These are phyloP conservation scores for Heteropelma amictum DNA, from an alignment of 2,888 invertebrate species.

Conservation along the genomic window DNA sequence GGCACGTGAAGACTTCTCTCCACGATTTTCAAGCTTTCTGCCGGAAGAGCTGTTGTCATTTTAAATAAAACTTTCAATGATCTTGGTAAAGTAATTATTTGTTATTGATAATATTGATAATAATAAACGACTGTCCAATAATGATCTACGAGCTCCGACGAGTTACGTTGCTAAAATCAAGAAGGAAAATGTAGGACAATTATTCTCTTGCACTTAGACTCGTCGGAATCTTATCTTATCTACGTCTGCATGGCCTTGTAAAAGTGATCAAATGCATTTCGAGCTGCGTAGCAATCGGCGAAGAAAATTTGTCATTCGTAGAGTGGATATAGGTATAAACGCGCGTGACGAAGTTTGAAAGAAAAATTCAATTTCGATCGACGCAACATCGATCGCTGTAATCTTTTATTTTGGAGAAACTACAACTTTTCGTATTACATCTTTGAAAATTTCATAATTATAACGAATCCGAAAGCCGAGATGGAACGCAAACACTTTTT, in stretches of 20 bases:
- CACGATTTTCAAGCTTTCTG: conserved; percentile 60
- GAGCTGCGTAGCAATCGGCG: background rate
- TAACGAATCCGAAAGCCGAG: too few species aligned
- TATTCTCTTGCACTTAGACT: background rate
- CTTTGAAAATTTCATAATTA: too few species aligned
- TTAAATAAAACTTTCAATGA: background rate
- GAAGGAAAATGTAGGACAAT: background rate
- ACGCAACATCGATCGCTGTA: too few species aligned
- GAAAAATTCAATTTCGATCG: too few species aligned
- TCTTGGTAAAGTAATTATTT: background rate
- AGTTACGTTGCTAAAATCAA: background rate
- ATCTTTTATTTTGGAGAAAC: too few species aligned
- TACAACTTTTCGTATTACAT: too few species aligned
- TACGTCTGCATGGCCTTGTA: conserved; percentile 9
- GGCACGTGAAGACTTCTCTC: conserved; percentile 76
- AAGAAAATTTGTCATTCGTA: background rate
- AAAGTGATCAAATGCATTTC: background rate
- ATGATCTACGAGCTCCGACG: background rate
- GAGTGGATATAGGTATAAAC: background rate
- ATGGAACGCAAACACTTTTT: too few species aligned
- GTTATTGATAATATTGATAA: background rate
- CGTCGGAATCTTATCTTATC: conserved; percentile 34
- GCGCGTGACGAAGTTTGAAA: too few species aligned
- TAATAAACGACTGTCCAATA: background rate
- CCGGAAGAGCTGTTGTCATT: conserved; percentile 44